These are phyloP conservation scores for Hydra vulgaris DNA, from an alignment of 30 jellyfish, hydroid and myxozoan species.

Conservation along the genomic window DNA sequence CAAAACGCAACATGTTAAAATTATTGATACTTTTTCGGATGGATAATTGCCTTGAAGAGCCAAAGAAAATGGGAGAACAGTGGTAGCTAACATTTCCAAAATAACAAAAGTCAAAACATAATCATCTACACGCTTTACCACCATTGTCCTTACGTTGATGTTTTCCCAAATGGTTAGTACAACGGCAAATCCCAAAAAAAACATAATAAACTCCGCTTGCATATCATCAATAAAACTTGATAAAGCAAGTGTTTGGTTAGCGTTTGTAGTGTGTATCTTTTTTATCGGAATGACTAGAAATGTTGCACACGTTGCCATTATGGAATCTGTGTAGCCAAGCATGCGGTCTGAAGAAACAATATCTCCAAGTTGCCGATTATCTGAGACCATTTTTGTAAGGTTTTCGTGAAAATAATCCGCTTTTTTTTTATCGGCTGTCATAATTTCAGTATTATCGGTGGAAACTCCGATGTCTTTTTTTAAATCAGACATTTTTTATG, in stretches of 20 bases:
- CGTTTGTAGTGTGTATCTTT: background rate
- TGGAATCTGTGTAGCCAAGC: background rate
- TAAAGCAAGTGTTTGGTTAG: background rate
- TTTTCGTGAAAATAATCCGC: background rate
- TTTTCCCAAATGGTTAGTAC: slow-evolving; percentile 31
- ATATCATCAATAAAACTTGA: background rate
- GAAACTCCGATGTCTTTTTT: background rate
- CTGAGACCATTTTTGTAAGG: background rate
- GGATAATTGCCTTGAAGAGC: slow-evolving; percentile 28
- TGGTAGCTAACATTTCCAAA: slow-evolving; percentile 2
- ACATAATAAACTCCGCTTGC: slow-evolving; percentile 13
- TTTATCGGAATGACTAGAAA: background rate
- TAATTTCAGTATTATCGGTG: background rate
- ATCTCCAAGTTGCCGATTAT: slow-evolving; percentile 3
- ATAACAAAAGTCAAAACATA: background rate
- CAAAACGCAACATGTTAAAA: background rate
- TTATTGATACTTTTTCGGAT: slow-evolving; percentile 3
- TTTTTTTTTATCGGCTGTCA: background rate
- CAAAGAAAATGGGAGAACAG: slow-evolving; percentile 26
- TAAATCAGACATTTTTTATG: background rate
- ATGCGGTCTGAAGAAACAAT: background rate
- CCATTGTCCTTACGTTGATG: slow-evolving; percentile 21
- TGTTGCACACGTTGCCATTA: slow-evolving; percentile 4
- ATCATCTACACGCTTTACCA: slow-evolving; percentile 26
- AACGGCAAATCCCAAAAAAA: slow-evolving; percentile 23